Base-by-base conservation (phyloP, 2,113 vertebrate species). In the Chaenogobius annularis region DNA sequence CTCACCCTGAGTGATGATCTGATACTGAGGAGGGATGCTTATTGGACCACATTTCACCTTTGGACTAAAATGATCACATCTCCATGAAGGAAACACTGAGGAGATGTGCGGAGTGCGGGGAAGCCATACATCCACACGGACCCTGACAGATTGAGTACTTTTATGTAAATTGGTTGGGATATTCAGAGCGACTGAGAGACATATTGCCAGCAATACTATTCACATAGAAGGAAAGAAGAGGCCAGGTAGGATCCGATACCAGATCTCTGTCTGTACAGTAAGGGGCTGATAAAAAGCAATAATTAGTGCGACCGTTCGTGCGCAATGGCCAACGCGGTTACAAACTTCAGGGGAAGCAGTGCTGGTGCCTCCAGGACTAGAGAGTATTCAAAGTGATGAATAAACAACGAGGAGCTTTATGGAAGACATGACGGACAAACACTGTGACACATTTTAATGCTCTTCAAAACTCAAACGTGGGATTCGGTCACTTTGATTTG, bases 261-360 rank as follows among this genome's bases (percentile, higher is more conserved):
- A 70, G 83, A 80, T 81, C 76, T 31, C 81, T 87, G 76, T 88
- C 86, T 86, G 89, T n/a, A 56, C 92, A 93, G 91, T 92, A 92
- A 90, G 84, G 73, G 87, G 85, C 69, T 75, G 75, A 87, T 31
- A 81, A 91, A 86, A 91, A 93, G 91, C 92, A 93, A 93, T 93
- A 93, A 82, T 87, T 86, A 84, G 73, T 70, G 79, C 66, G 73
- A 83, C 86, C 68, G 72, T 69, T 62, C 68, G 83, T 86, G 89
- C 89, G 90, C 90, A 66, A 93, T 93, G 92, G 81, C 77, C 82
- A 87, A 89, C 77, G 85, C 85, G 81, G 83, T 81, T 82, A 85
- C 83, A 89, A 93, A 93, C 85, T 93, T 93, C 81, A 82, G 91
- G 89, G 79, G 87, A 82, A 85, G 83, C 82, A 76, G 81, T 50